phyloP scores from a whole-genome alignment of 1,140 invertebrate genomes.

The Heterodera schachtii region DNA sequence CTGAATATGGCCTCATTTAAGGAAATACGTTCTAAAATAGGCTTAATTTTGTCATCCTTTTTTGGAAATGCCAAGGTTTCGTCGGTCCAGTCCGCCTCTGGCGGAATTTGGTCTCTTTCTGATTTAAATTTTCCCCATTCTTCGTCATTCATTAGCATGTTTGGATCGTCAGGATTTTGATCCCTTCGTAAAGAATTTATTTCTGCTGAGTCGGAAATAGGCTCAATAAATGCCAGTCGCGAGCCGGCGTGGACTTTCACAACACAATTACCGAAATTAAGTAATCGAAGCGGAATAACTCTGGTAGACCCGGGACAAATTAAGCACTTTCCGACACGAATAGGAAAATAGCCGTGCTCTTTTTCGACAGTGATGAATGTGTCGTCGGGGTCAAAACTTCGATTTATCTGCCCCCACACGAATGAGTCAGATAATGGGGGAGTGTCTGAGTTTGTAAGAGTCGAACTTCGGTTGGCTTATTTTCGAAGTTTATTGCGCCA shows the following conservation, averaged over 20 bases:
- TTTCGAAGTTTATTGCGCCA: background rate
- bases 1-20: background rate
- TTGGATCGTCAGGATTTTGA: background rate
- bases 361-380: background rate
- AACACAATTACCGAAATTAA: conserved; percentile 18
- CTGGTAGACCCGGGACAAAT: background rate
- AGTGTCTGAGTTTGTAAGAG: background rate
- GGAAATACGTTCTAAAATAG: background rate
- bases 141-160: background rate
- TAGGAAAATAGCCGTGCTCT: background rate
- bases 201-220: too few species aligned
- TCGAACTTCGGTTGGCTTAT: conserved; percentile 23
- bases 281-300: conserved; percentile 20
- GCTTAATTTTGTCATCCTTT: background rate
- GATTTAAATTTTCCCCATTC: conserved; percentile 13
- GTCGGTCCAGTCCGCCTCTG: conserved; percentile 12
- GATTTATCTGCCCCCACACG: conserved; percentile 12
- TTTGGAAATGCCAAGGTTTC: conserved; percentile 1
- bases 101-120: conserved; percentile 17
- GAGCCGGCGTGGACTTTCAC: conserved; percentile 20
- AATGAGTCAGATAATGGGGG: conserved; percentile 27
- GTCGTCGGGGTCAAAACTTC: background rate
- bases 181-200: conserved; percentile 24
- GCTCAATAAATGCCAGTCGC: conserved; percentile 14
- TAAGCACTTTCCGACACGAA: conserved; percentile 20